Conservation (phyloP, 2,888 invertebrate species). For the Drosophila buzzatii region DNA sequence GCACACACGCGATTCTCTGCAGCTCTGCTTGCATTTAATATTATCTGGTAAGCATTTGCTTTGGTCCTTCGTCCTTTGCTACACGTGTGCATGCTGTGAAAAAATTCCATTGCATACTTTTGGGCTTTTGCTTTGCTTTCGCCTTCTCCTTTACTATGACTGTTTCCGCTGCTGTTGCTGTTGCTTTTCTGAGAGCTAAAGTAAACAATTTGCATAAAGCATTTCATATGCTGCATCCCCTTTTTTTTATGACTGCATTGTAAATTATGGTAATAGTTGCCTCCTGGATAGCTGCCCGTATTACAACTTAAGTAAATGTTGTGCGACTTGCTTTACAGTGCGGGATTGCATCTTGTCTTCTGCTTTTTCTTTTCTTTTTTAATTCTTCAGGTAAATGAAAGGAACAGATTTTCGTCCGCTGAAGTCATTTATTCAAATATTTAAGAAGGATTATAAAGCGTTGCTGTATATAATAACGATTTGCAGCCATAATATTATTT, state of each 20-base stretch:
- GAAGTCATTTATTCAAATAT: background rate
- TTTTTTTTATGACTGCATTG: slow-evolving; percentile 51
- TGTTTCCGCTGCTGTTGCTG: slow-evolving; percentile 3
- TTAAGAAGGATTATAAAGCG: background rate
- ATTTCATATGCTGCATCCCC: slow-evolving; percentile 62
- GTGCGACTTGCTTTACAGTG: slow-evolving; percentile 17
- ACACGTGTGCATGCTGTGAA: slow-evolving; percentile 57
- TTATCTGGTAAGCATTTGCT: slow-evolving; percentile 61
- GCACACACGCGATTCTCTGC: slow-evolving; percentile 8
- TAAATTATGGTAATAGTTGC: slow-evolving; percentile 53
- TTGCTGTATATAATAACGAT: background rate
- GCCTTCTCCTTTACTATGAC: slow-evolving; percentile 11
- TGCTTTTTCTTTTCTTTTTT: background rate
- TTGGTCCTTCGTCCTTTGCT: slow-evolving; percentile 36
- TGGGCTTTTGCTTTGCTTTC: slow-evolving; percentile 24
- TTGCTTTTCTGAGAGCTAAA: slow-evolving; percentile 27
- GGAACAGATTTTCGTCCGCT: background rate
- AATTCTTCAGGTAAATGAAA: background rate
- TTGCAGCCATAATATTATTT: background rate
- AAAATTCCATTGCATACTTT: slow-evolving; percentile 59
- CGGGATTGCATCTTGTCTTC: background rate
- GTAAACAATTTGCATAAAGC: slow-evolving; percentile 75
- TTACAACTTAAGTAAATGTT: slow-evolving; percentile 46
- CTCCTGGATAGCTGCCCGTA: slow-evolving; percentile 32
- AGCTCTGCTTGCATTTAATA: slow-evolving; percentile 56